Conservation (phyloP, 2,797 vertebrate genomes). For the Malurus leucopterus region DNA sequence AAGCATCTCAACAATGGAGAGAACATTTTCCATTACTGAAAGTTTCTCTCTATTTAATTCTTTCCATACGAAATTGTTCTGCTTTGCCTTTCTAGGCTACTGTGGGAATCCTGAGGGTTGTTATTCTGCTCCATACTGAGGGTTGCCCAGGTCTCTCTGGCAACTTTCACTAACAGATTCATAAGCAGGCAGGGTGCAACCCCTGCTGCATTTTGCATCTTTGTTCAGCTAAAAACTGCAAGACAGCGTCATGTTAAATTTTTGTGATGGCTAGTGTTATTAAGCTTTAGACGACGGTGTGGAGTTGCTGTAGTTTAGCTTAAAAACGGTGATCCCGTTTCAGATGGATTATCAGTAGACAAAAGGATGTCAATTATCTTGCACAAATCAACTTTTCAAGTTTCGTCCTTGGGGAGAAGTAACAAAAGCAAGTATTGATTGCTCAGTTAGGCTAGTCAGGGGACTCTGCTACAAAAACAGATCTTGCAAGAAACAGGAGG, state of each 20-base stretch:
- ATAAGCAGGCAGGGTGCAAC: background rate
- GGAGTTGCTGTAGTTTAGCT: background rate
- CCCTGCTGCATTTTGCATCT: background rate
- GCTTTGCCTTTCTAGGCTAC: background rate
- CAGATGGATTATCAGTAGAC: background rate
- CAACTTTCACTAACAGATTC: background rate
- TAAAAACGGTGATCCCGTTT: background rate
- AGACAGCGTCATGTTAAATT: background rate
- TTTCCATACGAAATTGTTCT: background rate
- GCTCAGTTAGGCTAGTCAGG: background rate
- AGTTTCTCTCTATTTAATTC: background rate
- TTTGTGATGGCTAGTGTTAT: background rate
- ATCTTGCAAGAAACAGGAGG: background rate
- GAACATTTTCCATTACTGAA: background rate
- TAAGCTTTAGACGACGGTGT: background rate
- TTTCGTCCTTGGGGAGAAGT: background rate
- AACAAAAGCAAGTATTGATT: constrained; percentile 32
- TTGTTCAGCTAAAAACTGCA: background rate
- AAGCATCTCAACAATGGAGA: background rate
- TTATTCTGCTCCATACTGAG: background rate
- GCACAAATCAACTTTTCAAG: constrained; percentile 11
- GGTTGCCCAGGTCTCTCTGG: background rate
- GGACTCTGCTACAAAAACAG: background rate
- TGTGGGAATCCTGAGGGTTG: background rate
- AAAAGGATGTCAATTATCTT: background rate